Evolutionary conservation across 2,113 vertebrate species (phyloP).

Genomic region (Hemiscyllium ocellatum): DNA sequence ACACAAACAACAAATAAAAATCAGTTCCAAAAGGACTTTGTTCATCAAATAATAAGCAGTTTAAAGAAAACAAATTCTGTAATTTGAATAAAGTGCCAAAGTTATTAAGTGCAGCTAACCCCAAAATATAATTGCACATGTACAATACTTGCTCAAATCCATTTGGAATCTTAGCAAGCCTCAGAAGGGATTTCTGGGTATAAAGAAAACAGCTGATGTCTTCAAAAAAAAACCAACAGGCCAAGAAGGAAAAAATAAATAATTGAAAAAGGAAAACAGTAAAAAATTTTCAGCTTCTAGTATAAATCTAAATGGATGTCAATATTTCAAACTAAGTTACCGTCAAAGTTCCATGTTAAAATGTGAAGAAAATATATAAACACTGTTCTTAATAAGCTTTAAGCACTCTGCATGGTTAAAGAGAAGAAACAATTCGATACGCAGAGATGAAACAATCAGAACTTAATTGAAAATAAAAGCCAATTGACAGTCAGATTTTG

Average conservation of each 20-base stretch:
- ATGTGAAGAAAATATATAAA: neutral
- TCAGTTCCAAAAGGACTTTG: neutral
- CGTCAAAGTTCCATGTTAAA: neutral
- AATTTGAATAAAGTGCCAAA: neutral
- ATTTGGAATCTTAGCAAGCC: constrained; percentile 62
- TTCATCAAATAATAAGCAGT: neutral
- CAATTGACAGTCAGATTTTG: neutral
- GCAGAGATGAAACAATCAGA: neutral
- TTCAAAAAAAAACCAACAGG: constrained; percentile 47
- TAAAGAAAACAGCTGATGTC: constrained; percentile 67
- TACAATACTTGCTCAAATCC: constrained; percentile 64
- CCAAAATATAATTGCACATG: constrained; percentile 67
- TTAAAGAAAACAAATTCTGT: neutral
- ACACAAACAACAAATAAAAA: constrained; percentile 35
- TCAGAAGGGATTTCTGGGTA: constrained; percentile 64
- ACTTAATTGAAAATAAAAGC: neutral
- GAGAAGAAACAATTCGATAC: neutral
- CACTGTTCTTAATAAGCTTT: neutral
- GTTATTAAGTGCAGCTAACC: constrained; percentile 54
- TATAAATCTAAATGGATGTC: neutral
- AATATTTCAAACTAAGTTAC: neutral
- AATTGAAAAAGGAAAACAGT: constrained; percentile 39
- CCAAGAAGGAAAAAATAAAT: constrained; percentile 41
- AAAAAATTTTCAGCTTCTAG: neutral
- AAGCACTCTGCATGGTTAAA: neutral